Evolutionary conservation across 1,140 invertebrate species (phyloP), one percentile per base, ranked within the genome.

Genomic region (Ruditapes philippinarum): DNA sequence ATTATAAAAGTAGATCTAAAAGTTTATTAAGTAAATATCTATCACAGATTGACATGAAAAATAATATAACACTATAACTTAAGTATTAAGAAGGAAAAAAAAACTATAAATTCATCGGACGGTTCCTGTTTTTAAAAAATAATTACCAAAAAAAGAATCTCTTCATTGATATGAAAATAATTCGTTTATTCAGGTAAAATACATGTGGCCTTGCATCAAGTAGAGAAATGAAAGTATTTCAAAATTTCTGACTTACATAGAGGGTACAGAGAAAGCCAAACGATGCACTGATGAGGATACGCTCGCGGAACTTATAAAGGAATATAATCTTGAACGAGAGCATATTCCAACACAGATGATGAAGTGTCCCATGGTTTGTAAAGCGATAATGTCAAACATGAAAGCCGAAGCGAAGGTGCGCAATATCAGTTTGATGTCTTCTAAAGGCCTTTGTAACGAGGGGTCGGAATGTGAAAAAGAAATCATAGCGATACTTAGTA

Each of bases 371-470:
- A 96, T 97, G 91, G 96, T 98, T 62, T 97, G 97, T 97, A 94
- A 96, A 91, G 96, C 97, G 88, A 94, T 97, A 68, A 92, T 97
- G 38, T 96, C 96, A 2, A 94, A 96, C 84, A 96, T 97, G 95
- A 95, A 96, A 54, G 94, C 97, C 74, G 93, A 94, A 9, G 96
- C 96, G 5, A 90, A 97, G 57, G 93, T 97, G 38, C 93, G 96
- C n/a, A 97, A 97, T 90, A 94, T 97, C n/a, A 97, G 97, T 90
- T 97, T 97, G 92, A 96, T 97, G 91, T 96, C 97, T 62, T 96
- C 97, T 88, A 95, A 97, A 90, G 96, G 96, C 7, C 96, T 97
- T 90, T 89, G 97, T 14, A 96, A 96, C 54, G 91, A 92, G 38
- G 91, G 80, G 2, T 89, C 78, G 1, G 57, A 82, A 33, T 89